These are phyloP conservation scores for Falcaria lacertinaria DNA, from an alignment of 2,888 invertebrate genomes.

Conservation along the genomic window DNA sequence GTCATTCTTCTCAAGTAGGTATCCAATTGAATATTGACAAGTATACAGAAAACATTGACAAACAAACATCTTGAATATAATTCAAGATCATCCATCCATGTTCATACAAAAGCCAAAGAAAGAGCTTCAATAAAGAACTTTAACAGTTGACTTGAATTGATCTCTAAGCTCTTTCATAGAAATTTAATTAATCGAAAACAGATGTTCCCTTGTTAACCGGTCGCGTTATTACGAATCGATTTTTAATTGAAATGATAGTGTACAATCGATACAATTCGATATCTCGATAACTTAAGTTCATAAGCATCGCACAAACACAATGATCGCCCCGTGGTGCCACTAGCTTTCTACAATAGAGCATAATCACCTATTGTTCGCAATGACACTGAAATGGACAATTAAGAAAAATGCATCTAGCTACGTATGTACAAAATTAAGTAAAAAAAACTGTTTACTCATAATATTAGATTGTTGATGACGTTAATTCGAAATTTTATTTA, in stretches of 20 bases:
- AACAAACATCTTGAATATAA: background rate
- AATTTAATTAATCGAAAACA: slow-evolving; percentile 73
- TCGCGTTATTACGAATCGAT: slow-evolving; percentile 52
- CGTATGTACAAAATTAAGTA: too few relatives aligned
- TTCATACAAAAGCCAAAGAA: slow-evolving; percentile 12
- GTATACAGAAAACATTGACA: background rate
- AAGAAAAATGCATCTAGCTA: slow-evolving; percentile 18
- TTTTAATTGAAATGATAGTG: slow-evolving; percentile 70
- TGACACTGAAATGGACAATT: slow-evolving; percentile 59
- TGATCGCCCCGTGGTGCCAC: slow-evolving; percentile 63
- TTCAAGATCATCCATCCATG: slow-evolving; percentile 3
- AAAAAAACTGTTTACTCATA: too few relatives aligned
- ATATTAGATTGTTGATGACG: too few relatives aligned
- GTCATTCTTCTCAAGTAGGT: background rate
- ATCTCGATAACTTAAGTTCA: slow-evolving; percentile 48
- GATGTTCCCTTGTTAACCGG: slow-evolving; percentile 72
- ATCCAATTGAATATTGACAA: background rate
- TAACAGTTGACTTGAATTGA: slow-evolving; percentile 38
- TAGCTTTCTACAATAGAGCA: slow-evolving; percentile 62
- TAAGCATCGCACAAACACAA: slow-evolving; percentile 61
- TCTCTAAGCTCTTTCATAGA: slow-evolving; percentile 39
- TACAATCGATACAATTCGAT: slow-evolving; percentile 25
- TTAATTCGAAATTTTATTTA: too few relatives aligned
- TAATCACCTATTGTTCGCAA: slow-evolving; percentile 75
- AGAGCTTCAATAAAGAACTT: slow-evolving; percentile 25